Percentiles rank a stretch among this genome's conserved stretches.
These are phyloP conservation scores for Clarias platycephalus DNA, from an alignment of 2,797 vertebrate species.

Conservation along the genomic window DNA sequence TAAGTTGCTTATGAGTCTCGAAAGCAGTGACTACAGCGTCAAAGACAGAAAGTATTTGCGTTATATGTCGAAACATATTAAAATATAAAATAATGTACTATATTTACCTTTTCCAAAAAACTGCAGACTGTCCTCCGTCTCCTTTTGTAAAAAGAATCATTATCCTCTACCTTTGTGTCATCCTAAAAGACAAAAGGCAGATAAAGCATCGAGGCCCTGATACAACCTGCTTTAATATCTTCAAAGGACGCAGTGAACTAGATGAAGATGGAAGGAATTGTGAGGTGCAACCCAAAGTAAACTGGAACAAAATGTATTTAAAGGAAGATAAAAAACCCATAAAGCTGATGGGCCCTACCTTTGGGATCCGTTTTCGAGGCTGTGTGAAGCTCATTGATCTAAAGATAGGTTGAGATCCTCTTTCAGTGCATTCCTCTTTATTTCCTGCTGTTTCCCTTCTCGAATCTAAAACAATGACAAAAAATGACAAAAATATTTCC, in stretches of 20 bases:
- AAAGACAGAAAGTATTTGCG: neutral
- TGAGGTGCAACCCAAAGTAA: conserved; percentile 1
- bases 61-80: neutral
- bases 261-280: neutral
- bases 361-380: conserved; percentile 90
- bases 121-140: conserved; percentile 81
- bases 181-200: conserved; percentile 70
- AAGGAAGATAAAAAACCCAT: neutral
- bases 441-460: conserved; percentile 81
- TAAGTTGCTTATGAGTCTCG: neutral
- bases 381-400: conserved; percentile 82
- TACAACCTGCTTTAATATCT: neutral
- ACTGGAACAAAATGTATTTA: neutral
- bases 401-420: conserved; percentile 77
- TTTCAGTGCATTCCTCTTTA: conserved; percentile 72
- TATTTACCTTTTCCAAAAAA: conserved; percentile 86
- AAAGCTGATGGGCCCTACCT: conserved; percentile 70
- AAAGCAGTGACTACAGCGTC: neutral
- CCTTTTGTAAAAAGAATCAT: conserved; percentile 85
- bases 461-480: conserved; percentile 79
- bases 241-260: neutral
- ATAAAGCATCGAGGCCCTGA: neutral
- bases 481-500: conserved; percentile 55
- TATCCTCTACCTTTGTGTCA: conserved; percentile 82
- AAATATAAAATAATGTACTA: neutral